Conservation (phyloP, 2,888 invertebrate genomes). For the Eueremaeus valkanovi region DNA sequence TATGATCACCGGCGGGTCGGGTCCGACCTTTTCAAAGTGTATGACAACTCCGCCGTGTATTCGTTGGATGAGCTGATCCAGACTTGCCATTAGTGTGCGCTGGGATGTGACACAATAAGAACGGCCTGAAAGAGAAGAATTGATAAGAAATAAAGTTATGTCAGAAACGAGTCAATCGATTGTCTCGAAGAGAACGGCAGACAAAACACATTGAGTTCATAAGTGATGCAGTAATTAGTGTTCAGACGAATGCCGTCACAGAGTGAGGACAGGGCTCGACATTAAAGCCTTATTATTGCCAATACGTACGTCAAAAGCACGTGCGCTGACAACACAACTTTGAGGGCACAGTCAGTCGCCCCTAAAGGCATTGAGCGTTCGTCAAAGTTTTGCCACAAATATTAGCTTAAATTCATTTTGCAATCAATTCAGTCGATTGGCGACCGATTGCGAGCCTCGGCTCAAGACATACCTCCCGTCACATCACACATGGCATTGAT, state of each 20-base stretch:
- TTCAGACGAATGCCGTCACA: neutral
- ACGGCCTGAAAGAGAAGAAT: slow-evolving; percentile 65
- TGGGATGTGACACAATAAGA: slow-evolving; percentile 94
- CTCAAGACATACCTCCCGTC: slow-evolving; percentile 72
- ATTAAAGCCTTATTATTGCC: neutral
- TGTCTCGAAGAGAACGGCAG: neutral
- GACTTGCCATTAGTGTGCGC: slow-evolving; percentile 88
- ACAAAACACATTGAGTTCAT: neutral
- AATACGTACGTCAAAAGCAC: slow-evolving; percentile 19
- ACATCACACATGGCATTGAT: slow-evolving; percentile 98
- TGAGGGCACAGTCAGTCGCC: neutral
- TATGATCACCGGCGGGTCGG: slow-evolving; percentile 59
- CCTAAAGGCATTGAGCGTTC: slow-evolving; percentile 16
- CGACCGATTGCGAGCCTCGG: neutral
- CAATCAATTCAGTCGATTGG: neutral
- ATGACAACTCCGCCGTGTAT: slow-evolving; percentile 97
- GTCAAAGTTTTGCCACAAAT: slow-evolving; percentile 6
- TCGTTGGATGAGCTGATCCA: slow-evolving; percentile 94
- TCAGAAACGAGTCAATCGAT: neutral
- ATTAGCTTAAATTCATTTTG: neutral
- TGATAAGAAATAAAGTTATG: too few relatives aligned
- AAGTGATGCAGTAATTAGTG: neutral
- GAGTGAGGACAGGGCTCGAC: neutral
- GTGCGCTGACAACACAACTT: slow-evolving; percentile 24
- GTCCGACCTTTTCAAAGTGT: slow-evolving; percentile 92